phyloP scores from a whole-genome alignment of 1,140 invertebrate species.

The Drosophila biarmipes region DNA sequence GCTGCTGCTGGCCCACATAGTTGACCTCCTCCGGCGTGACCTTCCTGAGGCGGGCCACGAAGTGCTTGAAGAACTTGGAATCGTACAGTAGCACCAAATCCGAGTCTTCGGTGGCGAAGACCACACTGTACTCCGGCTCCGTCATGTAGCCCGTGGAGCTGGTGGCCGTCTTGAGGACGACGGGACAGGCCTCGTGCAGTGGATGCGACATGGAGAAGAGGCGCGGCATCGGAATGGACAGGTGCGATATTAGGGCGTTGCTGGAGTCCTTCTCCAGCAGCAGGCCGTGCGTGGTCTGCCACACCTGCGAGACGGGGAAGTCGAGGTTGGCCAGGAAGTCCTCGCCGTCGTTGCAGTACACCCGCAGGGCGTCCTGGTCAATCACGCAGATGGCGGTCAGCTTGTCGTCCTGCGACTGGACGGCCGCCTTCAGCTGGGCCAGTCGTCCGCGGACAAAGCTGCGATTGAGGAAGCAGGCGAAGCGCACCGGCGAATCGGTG shows the following conservation, averaged over 20 bases:
- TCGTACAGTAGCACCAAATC: slow-evolving; percentile 91
- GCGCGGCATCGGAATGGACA: slow-evolving; percentile 86
- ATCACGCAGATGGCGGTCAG: slow-evolving; percentile 79
- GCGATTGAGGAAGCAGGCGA: slow-evolving; percentile 89
- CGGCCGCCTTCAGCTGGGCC: slow-evolving; percentile 52
- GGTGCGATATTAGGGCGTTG: slow-evolving; percentile 67
- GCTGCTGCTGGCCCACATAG: slow-evolving; percentile 79
- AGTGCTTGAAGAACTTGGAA: slow-evolving; percentile 90
- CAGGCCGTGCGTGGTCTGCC: slow-evolving; percentile 91
- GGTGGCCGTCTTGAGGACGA: slow-evolving; percentile 88
- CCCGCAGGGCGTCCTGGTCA: slow-evolving; percentile 90
- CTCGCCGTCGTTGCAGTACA: slow-evolving; percentile 92
- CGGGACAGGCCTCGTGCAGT: slow-evolving; percentile 94
- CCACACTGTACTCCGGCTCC: slow-evolving; percentile 86
- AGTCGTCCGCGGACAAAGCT: slow-evolving; percentile 89
- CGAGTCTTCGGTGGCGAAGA: slow-evolving; percentile 88
- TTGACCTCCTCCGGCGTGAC: slow-evolving; percentile 90
- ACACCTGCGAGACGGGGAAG: slow-evolving; percentile 92
- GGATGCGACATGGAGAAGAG: slow-evolving; percentile 94
- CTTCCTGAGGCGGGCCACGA: slow-evolving; percentile 92
- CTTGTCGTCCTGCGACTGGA: slow-evolving; percentile 54
- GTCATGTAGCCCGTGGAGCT: slow-evolving; percentile 85
- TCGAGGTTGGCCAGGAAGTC: slow-evolving; percentile 93
- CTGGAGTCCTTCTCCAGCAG: slow-evolving; percentile 89
- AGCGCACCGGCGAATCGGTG: slow-evolving; percentile 91